Percentiles rank a stretch among this genome's conserved stretches.
phyloP scores from a whole-genome alignment of 37 sponge, comb jelly and placozoan species.

The Chondrosia reniformis region DNA sequence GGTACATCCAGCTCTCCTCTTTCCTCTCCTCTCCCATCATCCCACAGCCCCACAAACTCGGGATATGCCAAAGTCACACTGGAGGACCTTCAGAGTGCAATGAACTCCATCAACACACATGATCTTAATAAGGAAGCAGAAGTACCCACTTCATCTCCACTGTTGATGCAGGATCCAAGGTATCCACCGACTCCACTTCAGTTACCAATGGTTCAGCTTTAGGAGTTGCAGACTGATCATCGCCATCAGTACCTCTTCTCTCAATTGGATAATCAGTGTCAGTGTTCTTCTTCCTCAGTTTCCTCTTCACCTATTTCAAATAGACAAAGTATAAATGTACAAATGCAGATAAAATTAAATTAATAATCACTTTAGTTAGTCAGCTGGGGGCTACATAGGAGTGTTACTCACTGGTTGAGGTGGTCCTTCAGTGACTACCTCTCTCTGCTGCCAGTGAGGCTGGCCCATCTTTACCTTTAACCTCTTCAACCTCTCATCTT shows the following conservation, averaged over 20 bases:
- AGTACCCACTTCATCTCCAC: neutral
- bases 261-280: neutral
- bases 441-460: slow-evolving; percentile 31
- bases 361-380: no score
- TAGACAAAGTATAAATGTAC: no score
- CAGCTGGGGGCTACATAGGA: no score
- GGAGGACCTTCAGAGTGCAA: neutral
- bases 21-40: neutral
- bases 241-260: no score
- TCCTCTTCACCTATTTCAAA: neutral
- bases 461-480: slow-evolving; percentile 19
- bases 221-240: no score
- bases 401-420: no score
- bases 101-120: neutral
- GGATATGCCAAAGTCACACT: slow-evolving; percentile 27
- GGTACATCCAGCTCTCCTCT: neutral
- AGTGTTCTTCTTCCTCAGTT: neutral
- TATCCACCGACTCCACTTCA: no score
- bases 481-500: slow-evolving; percentile 32
- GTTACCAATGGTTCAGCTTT: no score
- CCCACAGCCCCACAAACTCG: slow-evolving; percentile 63
- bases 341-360: no score
- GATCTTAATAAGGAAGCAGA: neutral
- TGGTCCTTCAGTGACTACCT: neutral
- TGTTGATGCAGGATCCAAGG: neutral